These are phyloP conservation scores for Thereva nobilitata DNA, from an alignment of 2,888 invertebrate species.

Conservation along the genomic window DNA sequence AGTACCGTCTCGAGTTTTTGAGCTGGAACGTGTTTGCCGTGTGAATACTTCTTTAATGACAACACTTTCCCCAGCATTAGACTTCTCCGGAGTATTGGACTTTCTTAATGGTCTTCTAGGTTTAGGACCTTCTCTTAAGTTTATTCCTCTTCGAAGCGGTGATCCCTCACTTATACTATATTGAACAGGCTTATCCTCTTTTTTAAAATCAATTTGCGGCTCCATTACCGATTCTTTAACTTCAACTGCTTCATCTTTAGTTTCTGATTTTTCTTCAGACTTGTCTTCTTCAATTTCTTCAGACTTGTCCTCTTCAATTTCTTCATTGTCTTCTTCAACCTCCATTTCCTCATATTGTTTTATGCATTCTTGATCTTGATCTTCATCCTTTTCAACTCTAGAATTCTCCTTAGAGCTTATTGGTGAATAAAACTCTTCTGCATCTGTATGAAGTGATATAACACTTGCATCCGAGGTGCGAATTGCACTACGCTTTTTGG, in stretches of 20 bases:
- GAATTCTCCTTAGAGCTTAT: slow-evolving; percentile 16
- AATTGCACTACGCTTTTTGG: slow-evolving; percentile 34
- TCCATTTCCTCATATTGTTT: neutral
- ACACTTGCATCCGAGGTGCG: slow-evolving; percentile 23
- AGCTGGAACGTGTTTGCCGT: too few relatives aligned
- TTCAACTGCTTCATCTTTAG: neutral
- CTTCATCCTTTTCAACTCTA: neutral
- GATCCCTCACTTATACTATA: too few relatives aligned
- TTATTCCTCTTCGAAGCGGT: too few relatives aligned
- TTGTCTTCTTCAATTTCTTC: slow-evolving; percentile 3
- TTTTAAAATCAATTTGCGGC: neutral
- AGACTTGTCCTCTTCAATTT: neutral
- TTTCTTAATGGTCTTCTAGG: too few relatives aligned
- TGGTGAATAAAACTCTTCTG: slow-evolving; percentile 37
- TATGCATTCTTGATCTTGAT: too few relatives aligned
- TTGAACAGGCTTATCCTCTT: neutral
- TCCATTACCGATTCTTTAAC: neutral
- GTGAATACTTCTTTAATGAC: too few relatives aligned
- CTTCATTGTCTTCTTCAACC: neutral
- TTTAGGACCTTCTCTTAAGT: too few relatives aligned
- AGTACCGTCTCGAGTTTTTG: too few relatives aligned
- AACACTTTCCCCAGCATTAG: too few relatives aligned
- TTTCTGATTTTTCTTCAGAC: neutral
- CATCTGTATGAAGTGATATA: slow-evolving; percentile 16
- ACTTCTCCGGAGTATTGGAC: too few relatives aligned